A percentile compares a stretch with the other conserved stretches of the same genome.
Conservation (phyloP, 2,797 vertebrate species). For the Pseudopleuronectes americanus region DNA sequence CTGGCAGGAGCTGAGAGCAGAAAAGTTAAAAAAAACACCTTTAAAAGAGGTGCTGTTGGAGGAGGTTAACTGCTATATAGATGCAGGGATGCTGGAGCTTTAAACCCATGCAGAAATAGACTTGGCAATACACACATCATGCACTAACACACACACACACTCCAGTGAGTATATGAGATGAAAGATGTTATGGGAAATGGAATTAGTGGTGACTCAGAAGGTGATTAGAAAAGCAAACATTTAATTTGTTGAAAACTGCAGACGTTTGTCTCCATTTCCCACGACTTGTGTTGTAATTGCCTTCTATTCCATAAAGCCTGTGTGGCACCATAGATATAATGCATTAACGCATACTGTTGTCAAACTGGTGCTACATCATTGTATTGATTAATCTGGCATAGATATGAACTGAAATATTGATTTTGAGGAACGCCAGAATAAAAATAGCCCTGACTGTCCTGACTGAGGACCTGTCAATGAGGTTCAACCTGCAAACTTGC, state of each 20-base stretch:
- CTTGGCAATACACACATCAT: neutral
- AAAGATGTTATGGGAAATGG: neutral
- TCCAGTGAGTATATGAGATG: neutral
- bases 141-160: neutral
- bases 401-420: too few relatives aligned
- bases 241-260: too few relatives aligned
- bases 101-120: slow-evolving; percentile 1
- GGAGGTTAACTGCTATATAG: slow-evolving; percentile 2
- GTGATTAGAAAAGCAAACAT: neutral
- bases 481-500: too few relatives aligned
- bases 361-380: too few relatives aligned
- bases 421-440: too few relatives aligned
- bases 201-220: neutral
- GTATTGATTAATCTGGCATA: too few relatives aligned
- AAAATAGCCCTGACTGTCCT: too few relatives aligned
- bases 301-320: neutral
- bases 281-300: neutral
- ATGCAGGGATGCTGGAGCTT: slow-evolving; percentile 4
- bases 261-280: neutral
- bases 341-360: neutral
- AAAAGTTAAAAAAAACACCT: neutral
- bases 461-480: too few relatives aligned
- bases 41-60: neutral
- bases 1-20: slow-evolving; percentile 2
- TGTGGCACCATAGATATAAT: neutral